Percentiles rank a stretch among this genome's conserved stretches.
Conservation (phyloP, 1,140 invertebrate species). For the Lasioglossum baleicum region DNA sequence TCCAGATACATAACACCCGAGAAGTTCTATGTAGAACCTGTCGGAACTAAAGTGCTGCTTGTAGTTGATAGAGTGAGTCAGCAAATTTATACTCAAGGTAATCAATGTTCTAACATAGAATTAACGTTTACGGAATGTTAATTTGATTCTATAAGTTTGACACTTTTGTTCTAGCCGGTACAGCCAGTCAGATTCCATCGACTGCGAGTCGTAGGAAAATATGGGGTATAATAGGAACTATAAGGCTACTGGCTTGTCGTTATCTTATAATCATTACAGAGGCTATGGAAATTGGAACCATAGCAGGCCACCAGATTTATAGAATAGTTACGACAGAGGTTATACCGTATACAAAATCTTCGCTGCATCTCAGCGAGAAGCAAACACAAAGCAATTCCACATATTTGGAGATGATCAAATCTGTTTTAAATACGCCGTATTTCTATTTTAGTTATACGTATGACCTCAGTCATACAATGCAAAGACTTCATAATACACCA, state of each 20-base stretch:
- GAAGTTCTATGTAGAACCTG: conserved; percentile 87
- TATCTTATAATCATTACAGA: conserved; percentile 96
- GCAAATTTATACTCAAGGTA: conserved; percentile 85
- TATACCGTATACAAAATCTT: conserved; percentile 91
- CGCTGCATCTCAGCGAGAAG: conserved; percentile 90
- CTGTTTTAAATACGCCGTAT: conserved; percentile 88
- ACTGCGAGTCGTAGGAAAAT: conserved; percentile 86
- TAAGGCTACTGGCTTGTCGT: conserved; percentile 91
- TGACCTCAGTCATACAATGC: conserved; percentile 95
- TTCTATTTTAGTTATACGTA: conserved; percentile 97
- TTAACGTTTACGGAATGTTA: too few species aligned
- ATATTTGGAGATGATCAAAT: conserved; percentile 91
- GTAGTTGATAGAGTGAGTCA: conserved; percentile 87
- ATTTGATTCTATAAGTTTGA: conserved; percentile 2
- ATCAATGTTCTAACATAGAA: conserved; percentile 47
- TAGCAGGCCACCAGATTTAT: conserved; percentile 93
- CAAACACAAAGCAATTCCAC: conserved; percentile 88
- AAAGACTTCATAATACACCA: conserved; percentile 92
- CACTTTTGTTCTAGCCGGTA: conserved; percentile 76
- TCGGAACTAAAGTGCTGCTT: conserved; percentile 82
- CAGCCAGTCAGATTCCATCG: conserved; percentile 82
- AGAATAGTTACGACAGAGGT: conserved; percentile 90
- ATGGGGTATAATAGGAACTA: conserved; percentile 93
- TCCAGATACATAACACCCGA: conserved; percentile 86
- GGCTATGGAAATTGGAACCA: conserved; percentile 90